Evolutionary conservation across 2,888 invertebrate species (phyloP), one percentile per base, ranked within the genome.

Genomic region (Drosophila bunnanda): DNA sequence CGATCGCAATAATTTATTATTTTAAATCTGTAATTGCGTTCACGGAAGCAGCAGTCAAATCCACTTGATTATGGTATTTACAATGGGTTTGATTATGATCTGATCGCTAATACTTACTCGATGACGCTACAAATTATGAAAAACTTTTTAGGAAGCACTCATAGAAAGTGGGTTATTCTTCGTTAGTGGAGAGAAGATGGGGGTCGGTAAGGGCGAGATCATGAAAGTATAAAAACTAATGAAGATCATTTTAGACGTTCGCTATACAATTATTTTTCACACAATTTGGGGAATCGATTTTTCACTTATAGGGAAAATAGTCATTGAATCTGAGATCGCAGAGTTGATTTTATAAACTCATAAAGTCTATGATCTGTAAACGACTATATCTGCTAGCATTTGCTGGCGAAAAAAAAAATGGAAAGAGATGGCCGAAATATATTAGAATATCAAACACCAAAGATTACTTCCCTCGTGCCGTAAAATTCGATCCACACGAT

Each of bases 171-270:
- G 52, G 38, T 34, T 46, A 50, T 34, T 20, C 32, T 53, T 58
- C 58, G 36, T 67, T 52, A 55, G 39, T 43, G 12, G 52, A 41
- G 38, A 60, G 32, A 32, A 32, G 20, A 50, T 50, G 50, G 20
- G 61, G 32, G 54, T 34, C 41, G 39, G 25, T 36, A 15, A 43
- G 22, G 41, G 32, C 55, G 22, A 41, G 58, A 41, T 58, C 69
- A 69, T 67, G 67, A 12, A 69, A 69, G 41, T 54, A 67, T 69
- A 58, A 20, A 36, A 58, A 25, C 53, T 44, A 50, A 36, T 58
- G 15, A 38, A 32, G 43, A 52, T 20, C 30, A 39, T 17, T 13
- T 52, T 10, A 25, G 25, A 32, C 22, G 30, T 32, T 32, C 12
- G 8, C 22, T 32, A 10, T 12, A n/a, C 5, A 30, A 17, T 6